A percentile compares a stretch with the other conserved stretches of the same genome.
Evolutionary conservation across 2,888 invertebrate species (phyloP).

Genomic region (Acleris sparsana): DNA sequence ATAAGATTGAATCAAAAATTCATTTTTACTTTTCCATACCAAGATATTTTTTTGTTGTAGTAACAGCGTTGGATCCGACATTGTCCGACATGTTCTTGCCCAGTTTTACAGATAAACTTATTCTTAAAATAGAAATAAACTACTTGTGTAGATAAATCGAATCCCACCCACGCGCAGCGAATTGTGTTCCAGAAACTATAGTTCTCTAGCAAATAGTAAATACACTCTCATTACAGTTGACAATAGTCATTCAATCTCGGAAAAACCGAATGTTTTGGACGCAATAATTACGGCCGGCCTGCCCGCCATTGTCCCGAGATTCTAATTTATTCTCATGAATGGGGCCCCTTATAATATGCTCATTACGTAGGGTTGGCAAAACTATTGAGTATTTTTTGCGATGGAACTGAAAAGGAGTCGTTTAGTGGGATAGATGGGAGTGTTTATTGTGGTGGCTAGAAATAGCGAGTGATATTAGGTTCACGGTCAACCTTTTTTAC

Average conservation of each 20-base stretch:
- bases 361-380: constrained; percentile 29
- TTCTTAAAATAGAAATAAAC: background rate
- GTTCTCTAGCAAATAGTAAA: constrained; percentile 7
- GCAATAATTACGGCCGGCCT: constrained; percentile 28
- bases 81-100: too few relatives aligned
- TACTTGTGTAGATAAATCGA: background rate
- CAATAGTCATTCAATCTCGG: constrained; percentile 29
- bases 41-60: too few relatives aligned
- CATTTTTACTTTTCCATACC: too few relatives aligned
- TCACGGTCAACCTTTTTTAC: too few relatives aligned
- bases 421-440: background rate
- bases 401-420: background rate
- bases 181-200: constrained; percentile 3
- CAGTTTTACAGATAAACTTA: too few relatives aligned
- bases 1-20: too few relatives aligned
- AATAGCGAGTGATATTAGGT: too few relatives aligned
- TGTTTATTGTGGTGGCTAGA: background rate
- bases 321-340: constrained; percentile 35
- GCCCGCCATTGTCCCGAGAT: constrained; percentile 26
- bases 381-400: constrained; percentile 25
- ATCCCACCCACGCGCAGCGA: background rate
- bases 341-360: constrained; percentile 34
- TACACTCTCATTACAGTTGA: constrained; percentile 28
- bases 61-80: too few relatives aligned
- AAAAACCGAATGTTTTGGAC: constrained; percentile 31